Conservation (phyloP, 2,797 vertebrate species). For the Limosa lapponica region DNA sequence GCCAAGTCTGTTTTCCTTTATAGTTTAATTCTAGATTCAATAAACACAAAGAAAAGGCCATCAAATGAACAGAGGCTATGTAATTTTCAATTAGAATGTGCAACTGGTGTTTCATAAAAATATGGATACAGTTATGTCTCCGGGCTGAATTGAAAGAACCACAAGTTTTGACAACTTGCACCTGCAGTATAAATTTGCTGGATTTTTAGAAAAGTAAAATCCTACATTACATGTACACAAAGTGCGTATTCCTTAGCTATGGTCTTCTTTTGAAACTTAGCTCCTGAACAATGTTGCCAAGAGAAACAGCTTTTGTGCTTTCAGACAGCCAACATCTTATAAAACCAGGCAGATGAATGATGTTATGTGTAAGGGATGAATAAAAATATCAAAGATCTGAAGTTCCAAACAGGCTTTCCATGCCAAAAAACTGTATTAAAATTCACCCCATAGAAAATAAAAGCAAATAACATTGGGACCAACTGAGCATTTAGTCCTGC, state of each 20-base stretch:
- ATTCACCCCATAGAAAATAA: constrained; percentile 38
- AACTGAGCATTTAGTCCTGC: not conserved
- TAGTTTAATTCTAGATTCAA: constrained; percentile 49
- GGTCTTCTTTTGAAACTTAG: constrained; percentile 34
- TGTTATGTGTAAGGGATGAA: constrained; percentile 48
- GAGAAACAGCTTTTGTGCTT: constrained; percentile 62
- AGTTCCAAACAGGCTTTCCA: constrained; percentile 24
- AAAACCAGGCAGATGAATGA: constrained; percentile 60
- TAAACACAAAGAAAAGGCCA: constrained; percentile 43
- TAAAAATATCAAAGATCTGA: constrained; percentile 47
- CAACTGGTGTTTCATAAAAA: constrained; percentile 46
- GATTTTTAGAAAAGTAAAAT: constrained; percentile 49
- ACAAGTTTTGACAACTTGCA: constrained; percentile 51
- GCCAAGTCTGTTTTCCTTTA: constrained; percentile 50
- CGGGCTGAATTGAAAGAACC: constrained; percentile 26
- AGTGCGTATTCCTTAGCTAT: not conserved
- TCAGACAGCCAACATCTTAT: constrained; percentile 45
- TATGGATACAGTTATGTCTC: not conserved
- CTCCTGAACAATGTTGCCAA: constrained; percentile 33
- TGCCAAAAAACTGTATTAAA: constrained; percentile 23
- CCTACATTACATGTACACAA: constrained; percentile 3
- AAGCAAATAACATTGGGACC: not conserved
- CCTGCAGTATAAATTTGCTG: constrained; percentile 19
- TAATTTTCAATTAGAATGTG: constrained; percentile 55
- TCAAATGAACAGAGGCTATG: not conserved